Evolutionary conservation across 2,888 invertebrate species (phyloP).

Genomic region (Aplocera efformata): DNA sequence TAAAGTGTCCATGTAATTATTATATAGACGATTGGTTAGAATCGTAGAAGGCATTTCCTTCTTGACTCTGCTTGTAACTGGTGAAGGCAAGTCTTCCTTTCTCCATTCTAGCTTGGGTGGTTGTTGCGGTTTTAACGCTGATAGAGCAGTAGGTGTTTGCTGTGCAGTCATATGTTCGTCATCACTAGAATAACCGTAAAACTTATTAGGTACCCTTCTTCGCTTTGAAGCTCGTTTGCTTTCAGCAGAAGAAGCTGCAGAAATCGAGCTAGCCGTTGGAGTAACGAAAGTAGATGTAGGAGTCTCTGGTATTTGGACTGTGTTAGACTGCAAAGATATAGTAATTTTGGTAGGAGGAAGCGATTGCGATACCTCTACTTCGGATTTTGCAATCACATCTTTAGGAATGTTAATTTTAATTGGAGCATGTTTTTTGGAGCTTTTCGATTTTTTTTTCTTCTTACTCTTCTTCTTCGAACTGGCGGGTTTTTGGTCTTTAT

Average conservation of each 20-base stretch:
- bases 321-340: conserved; percentile 74
- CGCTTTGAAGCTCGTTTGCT: conserved; percentile 89
- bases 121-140: conserved; percentile 78
- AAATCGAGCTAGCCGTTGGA: conserved; percentile 31
- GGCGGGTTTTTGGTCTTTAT: conserved; percentile 72
- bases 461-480: conserved; percentile 86
- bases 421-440: conserved; percentile 70
- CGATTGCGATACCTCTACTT: conserved; percentile 42
- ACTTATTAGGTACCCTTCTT: conserved; percentile 89
- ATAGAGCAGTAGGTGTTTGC: conserved; percentile 49
- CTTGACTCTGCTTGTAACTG: conserved; percentile 69
- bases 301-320: conserved; percentile 68
- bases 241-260: conserved; percentile 65
- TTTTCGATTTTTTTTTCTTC: conserved; percentile 79
- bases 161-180: conserved; percentile 81
- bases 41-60: conserved; percentile 72
- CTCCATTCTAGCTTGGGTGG: conserved; percentile 86
- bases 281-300: conserved; percentile 37
- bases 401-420: conserved; percentile 83
- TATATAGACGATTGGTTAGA: conserved; percentile 58
- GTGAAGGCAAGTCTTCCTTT: conserved; percentile 85
- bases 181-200: conserved; percentile 93
- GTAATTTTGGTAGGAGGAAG: conserved; percentile 70
- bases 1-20: conserved; percentile 70
- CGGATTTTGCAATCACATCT: conserved; percentile 59